A percentile compares a stretch with the other conserved stretches of the same genome.
Conservation (phyloP, 2,113 vertebrate species). For the Apistogramma diplotaenia region DNA sequence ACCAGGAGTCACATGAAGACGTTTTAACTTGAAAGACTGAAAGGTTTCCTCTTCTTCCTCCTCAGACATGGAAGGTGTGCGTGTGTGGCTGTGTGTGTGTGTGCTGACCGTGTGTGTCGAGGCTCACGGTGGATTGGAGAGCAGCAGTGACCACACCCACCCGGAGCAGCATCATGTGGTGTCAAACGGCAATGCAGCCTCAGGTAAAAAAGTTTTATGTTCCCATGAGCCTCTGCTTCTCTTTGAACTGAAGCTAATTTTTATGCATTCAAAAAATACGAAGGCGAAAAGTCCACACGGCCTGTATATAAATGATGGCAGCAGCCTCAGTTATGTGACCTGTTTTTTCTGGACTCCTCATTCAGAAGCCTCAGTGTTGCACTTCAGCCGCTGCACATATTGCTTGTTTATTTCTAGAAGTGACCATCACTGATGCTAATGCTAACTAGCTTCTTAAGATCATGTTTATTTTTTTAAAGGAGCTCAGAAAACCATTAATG, state of each 20-base stretch:
- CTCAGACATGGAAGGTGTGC: constrained; percentile 51
- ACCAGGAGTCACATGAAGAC: background rate
- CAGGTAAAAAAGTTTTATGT: constrained; percentile 42
- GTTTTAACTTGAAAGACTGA: background rate
- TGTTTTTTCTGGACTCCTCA: too few species aligned
- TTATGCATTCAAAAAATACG: too few species aligned
- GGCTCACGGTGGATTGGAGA: background rate
- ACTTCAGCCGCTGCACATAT: too few species aligned
- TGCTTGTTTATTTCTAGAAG: too few species aligned
- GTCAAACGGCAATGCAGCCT: background rate
- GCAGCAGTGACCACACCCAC: constrained; percentile 21
- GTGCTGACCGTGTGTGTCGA: constrained; percentile 1
- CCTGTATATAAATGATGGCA: background rate
- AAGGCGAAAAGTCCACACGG: too few species aligned
- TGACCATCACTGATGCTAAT: too few species aligned
- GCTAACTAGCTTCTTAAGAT: too few species aligned
- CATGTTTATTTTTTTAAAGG: background rate
- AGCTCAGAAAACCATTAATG: background rate
- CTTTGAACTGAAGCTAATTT: background rate
- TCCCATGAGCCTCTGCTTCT: background rate
- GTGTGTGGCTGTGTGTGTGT: constrained; percentile 37
- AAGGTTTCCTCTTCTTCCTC: background rate
- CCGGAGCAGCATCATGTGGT: constrained; percentile 18
- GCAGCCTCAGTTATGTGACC: too few species aligned
- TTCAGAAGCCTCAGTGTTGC: too few species aligned